Evolutionary conservation across 2,113 vertebrate genomes (phyloP), one percentile per base, ranked within the genome.

Genomic region (Lycaon pictus): DNA sequence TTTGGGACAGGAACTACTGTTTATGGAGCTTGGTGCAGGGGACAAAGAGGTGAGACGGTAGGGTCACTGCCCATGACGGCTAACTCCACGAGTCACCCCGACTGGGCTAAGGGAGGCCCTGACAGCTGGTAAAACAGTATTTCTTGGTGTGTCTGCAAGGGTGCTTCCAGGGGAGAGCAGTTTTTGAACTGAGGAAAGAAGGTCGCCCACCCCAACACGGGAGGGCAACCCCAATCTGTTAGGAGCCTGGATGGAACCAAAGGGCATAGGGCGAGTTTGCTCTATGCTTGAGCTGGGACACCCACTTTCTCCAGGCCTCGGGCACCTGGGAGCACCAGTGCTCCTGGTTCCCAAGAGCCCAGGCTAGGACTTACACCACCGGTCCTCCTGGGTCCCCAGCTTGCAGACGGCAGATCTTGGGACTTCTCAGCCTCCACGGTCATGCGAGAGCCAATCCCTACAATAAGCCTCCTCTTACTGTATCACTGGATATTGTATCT

Each of bases 21-120:
- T 8, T 23, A 53, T 0, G 1, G 25, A 19, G 77, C 25, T 35
- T 0, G 0, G 72, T 0, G 0, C 5, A 2, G 10, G 51, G 22
- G 76, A 58, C 62, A 2, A 4, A 51, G n/a, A 76, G 15, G 51
- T 0, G 17, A 35, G n/a, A 37, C 4, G 15, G 13, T 4, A n/a
- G 32, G 74, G 37, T 43, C 76, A 5, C 25, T 3, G 27, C 55
- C 69, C 12, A 0, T 32, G 17, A 16, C 0, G 48, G 48, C 63
- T 69, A 35, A 86, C 15, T 6, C 48, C 63, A 6, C 0, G 32
- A 16, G 69, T 29, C 55, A 23, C 25, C 35, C 15, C 6, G 1
- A 27, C 67, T 32, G 69, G 69, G 35, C 56, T 23, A 12, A 16
- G 27, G 19, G 35, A 62, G 2, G 7, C 35, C 69, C 71, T 1